Conservation (phyloP, 2,888 invertebrate species). For the Scrobipalpa costella region DNA sequence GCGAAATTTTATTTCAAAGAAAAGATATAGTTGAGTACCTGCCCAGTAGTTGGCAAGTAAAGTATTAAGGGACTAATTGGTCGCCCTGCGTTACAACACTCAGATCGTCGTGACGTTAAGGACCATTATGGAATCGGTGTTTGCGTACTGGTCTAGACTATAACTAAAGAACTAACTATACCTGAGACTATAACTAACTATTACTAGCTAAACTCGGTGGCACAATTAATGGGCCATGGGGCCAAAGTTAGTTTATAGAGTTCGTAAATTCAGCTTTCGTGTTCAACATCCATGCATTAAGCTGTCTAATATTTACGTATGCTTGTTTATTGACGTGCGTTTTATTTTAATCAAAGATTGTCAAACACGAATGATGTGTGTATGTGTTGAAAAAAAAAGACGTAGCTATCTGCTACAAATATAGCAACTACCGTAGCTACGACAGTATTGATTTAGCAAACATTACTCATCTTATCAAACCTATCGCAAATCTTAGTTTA, state of each 20-base stretch:
- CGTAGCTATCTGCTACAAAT: too few relatives aligned
- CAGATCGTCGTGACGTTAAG: constrained; percentile 7
- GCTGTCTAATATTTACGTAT: not conserved
- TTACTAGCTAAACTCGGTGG: constrained; percentile 3
- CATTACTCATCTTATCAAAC: too few relatives aligned
- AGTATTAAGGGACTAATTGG: constrained; percentile 8
- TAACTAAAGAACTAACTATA: constrained; percentile 5
- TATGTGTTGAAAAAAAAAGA: too few relatives aligned
- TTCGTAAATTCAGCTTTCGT: not conserved
- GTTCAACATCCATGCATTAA: not conserved
- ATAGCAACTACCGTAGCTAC: too few relatives aligned
- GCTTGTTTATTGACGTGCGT: too few relatives aligned
- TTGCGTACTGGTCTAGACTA: constrained; percentile 14
- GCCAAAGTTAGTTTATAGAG: not conserved
- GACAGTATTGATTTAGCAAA: too few relatives aligned
- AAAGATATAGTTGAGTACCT: too few relatives aligned
- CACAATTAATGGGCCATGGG: constrained; percentile 1
- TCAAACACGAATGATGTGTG: too few relatives aligned
- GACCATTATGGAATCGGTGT: constrained; percentile 1
- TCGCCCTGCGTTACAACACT: not conserved
- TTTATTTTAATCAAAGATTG: too few relatives aligned
- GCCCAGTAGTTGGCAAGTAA: not conserved
- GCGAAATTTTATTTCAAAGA: too few relatives aligned
- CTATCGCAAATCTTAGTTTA: too few relatives aligned
- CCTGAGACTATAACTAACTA: not conserved